Percentiles rank a stretch among this genome's conserved stretches.
Conservation (phyloP, 1,140 invertebrate species). For the Pissodes strobi region DNA sequence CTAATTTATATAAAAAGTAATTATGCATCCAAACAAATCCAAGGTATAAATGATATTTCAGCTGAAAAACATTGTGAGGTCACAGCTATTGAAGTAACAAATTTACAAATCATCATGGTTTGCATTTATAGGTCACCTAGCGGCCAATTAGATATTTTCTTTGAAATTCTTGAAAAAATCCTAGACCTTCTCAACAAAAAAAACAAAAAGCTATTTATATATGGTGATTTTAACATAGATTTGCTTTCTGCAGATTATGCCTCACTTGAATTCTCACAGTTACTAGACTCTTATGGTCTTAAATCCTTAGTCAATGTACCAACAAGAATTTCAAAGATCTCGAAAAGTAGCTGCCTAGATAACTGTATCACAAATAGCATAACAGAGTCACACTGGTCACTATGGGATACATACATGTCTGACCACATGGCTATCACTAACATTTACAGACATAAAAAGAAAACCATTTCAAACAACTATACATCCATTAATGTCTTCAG, state of each 20-base stretch:
- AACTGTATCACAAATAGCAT: conserved; percentile 10
- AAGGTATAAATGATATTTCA: conserved; percentile 1
- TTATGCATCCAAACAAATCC: neutral
- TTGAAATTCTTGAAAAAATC: conserved; percentile 3
- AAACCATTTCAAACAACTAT: neutral
- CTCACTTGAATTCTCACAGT: neutral
- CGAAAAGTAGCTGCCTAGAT: conserved; percentile 1
- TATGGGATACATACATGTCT: conserved; percentile 9
- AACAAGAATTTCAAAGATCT: neutral
- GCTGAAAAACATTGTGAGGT: neutral
- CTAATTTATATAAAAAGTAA: neutral
- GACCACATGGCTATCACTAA: too few relatives aligned
- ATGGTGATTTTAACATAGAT: conserved; percentile 8
- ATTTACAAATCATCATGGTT: neutral
- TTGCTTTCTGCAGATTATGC: neutral
- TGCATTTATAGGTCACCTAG: conserved; percentile 3
- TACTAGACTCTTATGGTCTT: neutral
- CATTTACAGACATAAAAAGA: too few relatives aligned
- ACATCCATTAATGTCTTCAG: conserved; percentile 1
- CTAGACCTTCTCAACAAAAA: neutral
- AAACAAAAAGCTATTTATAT: neutral
- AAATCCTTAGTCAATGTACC: neutral
- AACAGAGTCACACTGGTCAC: neutral
- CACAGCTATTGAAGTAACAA: neutral
- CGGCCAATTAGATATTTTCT: conserved; percentile 3